Conservation (phyloP, 2,888 invertebrate genomes). For the Conistra vaccinii region DNA sequence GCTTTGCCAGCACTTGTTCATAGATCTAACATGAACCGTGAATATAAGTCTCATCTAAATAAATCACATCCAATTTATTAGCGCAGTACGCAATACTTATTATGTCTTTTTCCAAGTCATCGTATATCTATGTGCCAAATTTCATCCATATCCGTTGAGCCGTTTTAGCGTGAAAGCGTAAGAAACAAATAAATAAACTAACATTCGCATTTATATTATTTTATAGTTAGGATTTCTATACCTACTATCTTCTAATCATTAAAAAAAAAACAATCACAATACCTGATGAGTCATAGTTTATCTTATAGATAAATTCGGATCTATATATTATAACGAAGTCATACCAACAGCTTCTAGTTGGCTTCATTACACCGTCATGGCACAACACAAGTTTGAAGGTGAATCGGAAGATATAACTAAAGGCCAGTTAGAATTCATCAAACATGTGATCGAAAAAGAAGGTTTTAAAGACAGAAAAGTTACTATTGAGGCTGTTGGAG, state of each 20-base stretch:
- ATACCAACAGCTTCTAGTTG: neutral
- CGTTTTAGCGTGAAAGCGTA: too few species aligned
- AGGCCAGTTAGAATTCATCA: conserved; percentile 70
- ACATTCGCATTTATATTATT: too few species aligned
- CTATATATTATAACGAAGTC: conserved; percentile 7
- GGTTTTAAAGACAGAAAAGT: conserved; percentile 69
- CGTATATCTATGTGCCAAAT: too few species aligned
- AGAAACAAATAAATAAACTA: too few species aligned
- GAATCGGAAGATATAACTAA: conserved; percentile 64
- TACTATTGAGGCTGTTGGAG: conserved; percentile 66
- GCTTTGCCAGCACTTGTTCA: too few species aligned
- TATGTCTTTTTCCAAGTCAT: too few species aligned
- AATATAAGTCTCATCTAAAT: too few species aligned
- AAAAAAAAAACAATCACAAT: conserved; percentile 3
- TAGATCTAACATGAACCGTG: too few species aligned
- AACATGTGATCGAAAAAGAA: conserved; percentile 68
- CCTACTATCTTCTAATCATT: neutral
- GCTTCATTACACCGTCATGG: conserved; percentile 51
- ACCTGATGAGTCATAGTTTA: neutral
- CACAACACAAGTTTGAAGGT: conserved; percentile 68
- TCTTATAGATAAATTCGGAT: conserved; percentile 24
- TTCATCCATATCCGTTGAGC: too few species aligned
- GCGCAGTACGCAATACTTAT: too few species aligned
- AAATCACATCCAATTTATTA: too few species aligned
- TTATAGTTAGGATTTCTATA: too few species aligned